Evolutionary conservation across 2,797 vertebrate genomes (phyloP).

Genomic region (Agapornis canus): DNA sequence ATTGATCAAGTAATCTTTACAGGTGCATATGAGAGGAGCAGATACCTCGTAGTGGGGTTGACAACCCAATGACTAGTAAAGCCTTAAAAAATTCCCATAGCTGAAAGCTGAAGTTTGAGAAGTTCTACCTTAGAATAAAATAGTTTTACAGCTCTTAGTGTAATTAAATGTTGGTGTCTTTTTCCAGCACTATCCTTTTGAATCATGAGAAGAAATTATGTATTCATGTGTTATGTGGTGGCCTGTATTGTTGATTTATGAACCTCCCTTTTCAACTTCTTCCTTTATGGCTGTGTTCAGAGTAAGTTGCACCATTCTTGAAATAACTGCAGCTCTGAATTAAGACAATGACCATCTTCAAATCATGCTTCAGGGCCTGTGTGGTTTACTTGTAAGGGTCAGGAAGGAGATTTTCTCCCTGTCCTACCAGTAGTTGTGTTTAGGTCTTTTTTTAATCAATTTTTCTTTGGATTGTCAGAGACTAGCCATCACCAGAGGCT

Average conservation of each 20-base stretch:
- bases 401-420: neutral
- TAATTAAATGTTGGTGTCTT: neutral
- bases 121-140: neutral
- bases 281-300: neutral
- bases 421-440: rapidly evolving
- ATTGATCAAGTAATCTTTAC: neutral
- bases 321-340: neutral
- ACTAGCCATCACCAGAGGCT: neutral
- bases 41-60: neutral
- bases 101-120: neutral
- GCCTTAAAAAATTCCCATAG: neutral
- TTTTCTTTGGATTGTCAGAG: neutral
- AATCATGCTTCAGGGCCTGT: neutral
- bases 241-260: neutral
- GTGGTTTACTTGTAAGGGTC: neutral
- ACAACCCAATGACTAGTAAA: neutral
- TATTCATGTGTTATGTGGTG: neutral
- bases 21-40: neutral
- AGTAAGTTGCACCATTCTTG: neutral
- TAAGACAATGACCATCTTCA: neutral
- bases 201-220: neutral
- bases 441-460: neutral
- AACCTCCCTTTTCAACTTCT: neutral
- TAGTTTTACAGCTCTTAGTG: neutral
- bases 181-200: neutral